Base-by-base conservation (phyloP, 2,888 invertebrate genomes). In the Epirrita christyi region DNA sequence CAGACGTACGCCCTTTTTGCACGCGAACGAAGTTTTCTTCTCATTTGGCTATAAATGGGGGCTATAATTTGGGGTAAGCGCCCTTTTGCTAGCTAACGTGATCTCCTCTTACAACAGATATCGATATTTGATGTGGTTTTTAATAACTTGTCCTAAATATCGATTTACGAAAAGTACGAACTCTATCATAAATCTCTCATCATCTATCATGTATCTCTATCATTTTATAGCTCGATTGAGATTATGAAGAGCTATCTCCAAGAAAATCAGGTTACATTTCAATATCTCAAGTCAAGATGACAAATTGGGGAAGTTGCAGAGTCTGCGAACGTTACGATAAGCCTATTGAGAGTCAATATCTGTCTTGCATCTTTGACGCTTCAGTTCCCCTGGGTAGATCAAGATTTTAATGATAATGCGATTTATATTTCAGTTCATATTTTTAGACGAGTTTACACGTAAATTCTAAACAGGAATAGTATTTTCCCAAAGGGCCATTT, bases 291-390 rank as follows among this genome's bases (percentile, higher is more conserved):
- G 50, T 49, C 27, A 21, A 46, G 54, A 50, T 55, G 61, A 63
- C 55, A 61, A 61, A 65, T 59, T 57, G 55, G 40, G 47, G 32
- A 61, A 57, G 54, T 60, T 60, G 45, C 54, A 47, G 38, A 38
- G 14, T 55, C 45, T 41, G 61, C 42, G 34, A 46, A 7, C 47
- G 42, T 40, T 13, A 10, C 28, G 63, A 66, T 66, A 63, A 63
- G 59, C 50, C 43, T 27, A 55, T 56, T 37, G 42, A 44, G 43
- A 40, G 48, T 46, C 49, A 21, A 43, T 5, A 0, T 32, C 32
- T 29, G 9, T 32, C 32, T 34, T 38, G 49, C 32, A 44, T 28
- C 32, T 37, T 42, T 10, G 38, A 42, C 11, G 42, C 42, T 59
- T 59, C 32, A 40, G 43, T 50, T 47, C 32, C 38, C 43, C n/a